Evolutionary conservation across 2,113 vertebrate genomes (phyloP), one percentile per base, ranked within the genome.

Genomic region (Periophthalmodon schlosseri): DNA sequence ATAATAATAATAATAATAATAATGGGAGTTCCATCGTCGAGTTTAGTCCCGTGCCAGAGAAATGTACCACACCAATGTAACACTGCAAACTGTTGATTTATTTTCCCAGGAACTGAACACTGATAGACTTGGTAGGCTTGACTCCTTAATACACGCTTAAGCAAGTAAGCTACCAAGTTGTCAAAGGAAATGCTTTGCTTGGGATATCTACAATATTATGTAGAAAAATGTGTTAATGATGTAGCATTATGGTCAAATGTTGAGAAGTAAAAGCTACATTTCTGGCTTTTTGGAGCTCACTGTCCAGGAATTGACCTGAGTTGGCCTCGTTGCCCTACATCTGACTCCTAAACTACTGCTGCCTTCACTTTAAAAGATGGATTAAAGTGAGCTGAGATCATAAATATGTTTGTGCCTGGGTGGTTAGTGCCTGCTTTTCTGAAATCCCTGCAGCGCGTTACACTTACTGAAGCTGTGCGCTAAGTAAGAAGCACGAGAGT

Each of bases 401-500:
- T 89, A 91, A 88, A 91, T 86, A 88, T 89, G 71, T 87, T 90
- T 86, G 78, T 84, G 78, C 63, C 33, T 73, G 61, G 68, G 52
- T 44, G 33, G 81, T 82, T 76, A 72, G 82, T 84, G 76, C 81
- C 84, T 88, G 78, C 16, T 74, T 85, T 78, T 80, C 82, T 82
- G 9, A 90, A 90, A 91, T 87, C 87, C 88, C 74, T 46, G 66
- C 72, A 81, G 86, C 85, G 86, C 74, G 68, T 88, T 82, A 87
- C 86, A 81, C 65, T 82, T 84, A 85, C 77, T 71, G 78, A 39
- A 75, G 65, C 77, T 64, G 50, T 80, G 78, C 69, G 50, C 86
- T 90, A 85, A 90, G 88, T 89, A 91, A 89, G 82, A 88, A 70
- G 68, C 77, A 78, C 67, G n/a, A 49, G 36, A 87, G 77, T 87